A percentile compares a stretch with the other conserved stretches of the same genome.
Evolutionary conservation across 2,113 vertebrate species (phyloP).

Genomic region (Zeus faber): DNA sequence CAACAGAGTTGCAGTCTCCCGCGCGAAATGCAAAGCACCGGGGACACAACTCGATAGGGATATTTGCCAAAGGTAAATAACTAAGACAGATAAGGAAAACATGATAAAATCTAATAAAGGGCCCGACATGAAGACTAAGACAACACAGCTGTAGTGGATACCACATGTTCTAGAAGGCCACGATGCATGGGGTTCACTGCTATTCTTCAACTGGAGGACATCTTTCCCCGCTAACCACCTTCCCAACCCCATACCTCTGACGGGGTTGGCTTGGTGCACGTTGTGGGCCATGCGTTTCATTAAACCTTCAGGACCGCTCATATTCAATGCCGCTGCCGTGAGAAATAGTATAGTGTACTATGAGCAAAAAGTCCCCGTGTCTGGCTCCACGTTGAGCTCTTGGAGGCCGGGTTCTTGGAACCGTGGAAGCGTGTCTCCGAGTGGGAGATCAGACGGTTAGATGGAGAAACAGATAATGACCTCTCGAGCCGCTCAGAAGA

Average conservation of each 20-base stretch:
- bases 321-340: conserved; percentile 20
- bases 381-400: conserved; percentile 32
- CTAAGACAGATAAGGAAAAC: conserved; percentile 68
- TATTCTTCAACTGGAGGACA: conserved; percentile 35
- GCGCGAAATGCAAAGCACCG: conserved; percentile 39
- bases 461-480: conserved; percentile 62
- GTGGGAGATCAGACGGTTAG: conserved; percentile 49
- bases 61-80: conserved; percentile 67
- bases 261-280: conserved; percentile 17
- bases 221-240: conserved; percentile 37
- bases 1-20: conserved; percentile 40
- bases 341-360: conserved; percentile 15
- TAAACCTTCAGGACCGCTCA: conserved; percentile 9
- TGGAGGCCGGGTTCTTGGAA: conserved; percentile 27
- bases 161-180: conserved; percentile 60
- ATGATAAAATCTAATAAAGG: conserved; percentile 71
- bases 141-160: conserved; percentile 71
- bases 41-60: conserved; percentile 54
- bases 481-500: conserved; percentile 56
- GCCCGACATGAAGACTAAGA: conserved; percentile 57
- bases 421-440: conserved; percentile 11
- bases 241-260: conserved; percentile 26
- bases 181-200: conserved; percentile 48
- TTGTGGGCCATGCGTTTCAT: conserved; percentile 21
- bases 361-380: conserved; percentile 11